Evolutionary conservation across 2,113 vertebrate species (phyloP).

Genomic region (Daubentonia madagascariensis): DNA sequence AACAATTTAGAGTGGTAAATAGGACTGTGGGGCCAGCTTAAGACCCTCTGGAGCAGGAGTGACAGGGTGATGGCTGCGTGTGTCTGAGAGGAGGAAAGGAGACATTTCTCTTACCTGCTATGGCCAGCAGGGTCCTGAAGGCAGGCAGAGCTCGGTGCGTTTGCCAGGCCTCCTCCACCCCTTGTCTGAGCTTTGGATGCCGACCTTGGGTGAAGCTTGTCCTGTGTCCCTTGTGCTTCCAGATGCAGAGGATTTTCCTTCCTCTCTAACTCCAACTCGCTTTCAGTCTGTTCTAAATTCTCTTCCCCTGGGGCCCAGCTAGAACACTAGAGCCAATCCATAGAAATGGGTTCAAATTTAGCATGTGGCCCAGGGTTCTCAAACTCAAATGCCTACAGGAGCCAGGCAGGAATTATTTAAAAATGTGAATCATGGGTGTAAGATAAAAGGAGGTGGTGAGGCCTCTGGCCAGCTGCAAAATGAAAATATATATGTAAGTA

Average conservation of each 20-base stretch:
- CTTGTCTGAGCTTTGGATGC: fast-evolving
- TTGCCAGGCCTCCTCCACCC: not conserved
- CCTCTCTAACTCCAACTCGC: not conserved
- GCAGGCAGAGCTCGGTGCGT: not conserved
- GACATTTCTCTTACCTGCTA: fast-evolving
- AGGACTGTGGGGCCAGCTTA: not conserved
- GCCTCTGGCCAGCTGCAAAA: not conserved
- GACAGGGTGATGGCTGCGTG: no score
- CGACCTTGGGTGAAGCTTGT: not conserved
- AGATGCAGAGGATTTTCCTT: not conserved
- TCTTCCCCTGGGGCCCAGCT: not conserved
- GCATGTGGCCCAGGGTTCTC: not conserved
- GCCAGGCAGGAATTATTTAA: not conserved
- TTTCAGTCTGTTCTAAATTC: not conserved
- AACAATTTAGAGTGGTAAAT: not conserved
- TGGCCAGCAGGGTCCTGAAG: fast-evolving
- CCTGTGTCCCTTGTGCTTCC: not conserved
- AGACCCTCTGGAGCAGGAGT: no score
- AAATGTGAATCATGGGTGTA: not conserved
- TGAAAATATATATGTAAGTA: not conserved
- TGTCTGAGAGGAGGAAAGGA: not conserved
- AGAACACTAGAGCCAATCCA: not conserved
- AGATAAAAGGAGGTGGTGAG: not conserved
- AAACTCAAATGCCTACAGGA: not conserved
- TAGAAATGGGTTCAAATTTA: not conserved